phyloP scores from a whole-genome alignment of 1,140 invertebrate species.

The Palaemon carinicauda region DNA sequence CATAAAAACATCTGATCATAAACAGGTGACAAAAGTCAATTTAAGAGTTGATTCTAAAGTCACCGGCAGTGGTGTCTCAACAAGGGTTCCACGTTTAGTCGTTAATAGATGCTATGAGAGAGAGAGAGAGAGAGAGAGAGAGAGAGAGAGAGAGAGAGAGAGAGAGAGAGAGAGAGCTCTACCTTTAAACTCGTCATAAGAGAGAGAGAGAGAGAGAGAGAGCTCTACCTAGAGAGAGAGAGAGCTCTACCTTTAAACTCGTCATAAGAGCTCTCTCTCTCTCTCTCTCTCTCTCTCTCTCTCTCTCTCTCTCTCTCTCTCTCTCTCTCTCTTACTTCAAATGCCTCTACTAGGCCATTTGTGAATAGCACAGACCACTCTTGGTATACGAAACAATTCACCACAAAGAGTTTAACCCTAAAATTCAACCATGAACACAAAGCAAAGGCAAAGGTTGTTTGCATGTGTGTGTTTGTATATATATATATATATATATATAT shows the following conservation, averaged over 20 bases:
- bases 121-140: too few relatives aligned
- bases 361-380: too few relatives aligned
- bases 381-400: too few relatives aligned
- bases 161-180: not conserved
- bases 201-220: not conserved
- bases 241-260: not conserved
- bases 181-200: not conserved
- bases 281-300: too few relatives aligned
- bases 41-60: not conserved
- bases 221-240: not conserved
- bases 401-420: too few relatives aligned
- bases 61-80: not conserved
- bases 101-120: not conserved
- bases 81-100: not conserved
- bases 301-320: not conserved
- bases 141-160: not conserved
- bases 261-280: not conserved
- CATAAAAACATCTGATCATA: not conserved
- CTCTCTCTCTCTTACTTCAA: not conserved
- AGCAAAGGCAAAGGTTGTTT: too few relatives aligned
- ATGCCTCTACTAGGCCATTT: not conserved
- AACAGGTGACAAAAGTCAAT: conserved; percentile 28
- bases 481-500: too few relatives aligned
- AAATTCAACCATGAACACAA: too few relatives aligned
- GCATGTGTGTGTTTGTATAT: too few relatives aligned